A percentile compares a stretch with the other conserved stretches of the same genome.
These are phyloP conservation scores for Apistogramma diplotaenia DNA, from an alignment of 2,113 vertebrate genomes.

Conservation along the genomic window DNA sequence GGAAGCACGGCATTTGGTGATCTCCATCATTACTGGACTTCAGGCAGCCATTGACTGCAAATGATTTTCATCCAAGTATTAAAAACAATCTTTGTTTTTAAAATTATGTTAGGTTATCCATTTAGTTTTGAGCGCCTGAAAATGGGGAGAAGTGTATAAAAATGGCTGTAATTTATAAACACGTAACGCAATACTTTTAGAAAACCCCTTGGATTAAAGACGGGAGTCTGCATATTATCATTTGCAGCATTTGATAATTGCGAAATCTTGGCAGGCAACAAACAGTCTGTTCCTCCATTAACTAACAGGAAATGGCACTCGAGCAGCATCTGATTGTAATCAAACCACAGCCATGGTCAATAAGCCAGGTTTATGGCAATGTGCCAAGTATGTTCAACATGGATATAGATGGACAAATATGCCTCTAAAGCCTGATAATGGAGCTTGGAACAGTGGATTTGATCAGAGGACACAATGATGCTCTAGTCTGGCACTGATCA, in stretches of 20 bases:
- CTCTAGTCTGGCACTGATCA: constrained; percentile 55
- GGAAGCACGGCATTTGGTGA: too few relatives aligned
- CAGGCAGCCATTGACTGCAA: too few relatives aligned
- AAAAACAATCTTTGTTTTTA: background rate
- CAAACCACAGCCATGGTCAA: constrained; percentile 35
- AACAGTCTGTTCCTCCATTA: constrained; percentile 14
- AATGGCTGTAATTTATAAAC: background rate
- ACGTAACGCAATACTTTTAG: background rate
- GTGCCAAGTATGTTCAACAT: constrained; percentile 23
- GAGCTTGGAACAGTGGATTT: constrained; percentile 36
- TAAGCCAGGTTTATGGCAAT: constrained; percentile 20
- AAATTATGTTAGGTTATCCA: too few relatives aligned
- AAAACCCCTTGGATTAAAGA: background rate
- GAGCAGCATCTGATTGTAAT: constrained; percentile 8
- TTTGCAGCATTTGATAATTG: background rate
- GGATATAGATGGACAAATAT: constrained; percentile 26
- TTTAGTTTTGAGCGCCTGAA: too few relatives aligned
- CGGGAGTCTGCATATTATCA: background rate
- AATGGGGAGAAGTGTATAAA: background rate
- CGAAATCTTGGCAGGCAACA: background rate
- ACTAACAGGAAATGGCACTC: constrained; percentile 4
- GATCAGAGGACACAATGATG: constrained; percentile 43
- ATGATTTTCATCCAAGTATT: background rate
- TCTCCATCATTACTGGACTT: too few relatives aligned
- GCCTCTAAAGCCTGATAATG: constrained; percentile 23